These are phyloP conservation scores for Taphrorychus bicolor DNA, from an alignment of 2,888 invertebrate genomes.

Conservation along the genomic window DNA sequence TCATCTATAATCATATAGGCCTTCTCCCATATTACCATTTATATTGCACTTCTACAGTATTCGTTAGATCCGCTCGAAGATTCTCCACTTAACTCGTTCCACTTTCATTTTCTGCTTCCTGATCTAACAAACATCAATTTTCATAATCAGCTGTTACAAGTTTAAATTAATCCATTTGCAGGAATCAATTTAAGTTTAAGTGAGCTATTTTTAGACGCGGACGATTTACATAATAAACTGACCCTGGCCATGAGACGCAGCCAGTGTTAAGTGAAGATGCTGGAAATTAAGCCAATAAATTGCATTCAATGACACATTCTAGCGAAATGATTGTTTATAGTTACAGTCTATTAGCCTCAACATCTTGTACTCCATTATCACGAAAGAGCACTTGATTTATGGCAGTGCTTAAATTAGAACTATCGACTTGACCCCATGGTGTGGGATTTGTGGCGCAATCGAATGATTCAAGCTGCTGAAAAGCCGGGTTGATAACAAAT, in stretches of 20 bases:
- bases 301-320: conserved; percentile 10
- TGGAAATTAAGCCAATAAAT: conserved; percentile 7
- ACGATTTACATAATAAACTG: conserved; percentile 13
- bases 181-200: neutral
- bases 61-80: neutral
- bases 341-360: conserved; percentile 4
- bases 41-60: no score
- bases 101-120: neutral
- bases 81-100: neutral
- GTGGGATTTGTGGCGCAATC: no score
- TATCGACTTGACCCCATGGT: no score
- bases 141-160: neutral
- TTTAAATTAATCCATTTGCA: neutral
- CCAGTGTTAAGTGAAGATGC: neutral
- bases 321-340: neutral
- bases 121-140: neutral
- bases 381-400: neutral
- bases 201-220: conserved; percentile 4
- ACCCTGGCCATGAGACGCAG: conserved; percentile 17
- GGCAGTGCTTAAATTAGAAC: no score
- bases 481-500: no score
- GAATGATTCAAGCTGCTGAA: no score
- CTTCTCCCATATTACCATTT: no score
- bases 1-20: no score
- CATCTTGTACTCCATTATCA: neutral